Evolutionary conservation across 2,113 vertebrate species (phyloP), one percentile per base, ranked within the genome.

Genomic region (Acrocephalus arundinaceus): DNA sequence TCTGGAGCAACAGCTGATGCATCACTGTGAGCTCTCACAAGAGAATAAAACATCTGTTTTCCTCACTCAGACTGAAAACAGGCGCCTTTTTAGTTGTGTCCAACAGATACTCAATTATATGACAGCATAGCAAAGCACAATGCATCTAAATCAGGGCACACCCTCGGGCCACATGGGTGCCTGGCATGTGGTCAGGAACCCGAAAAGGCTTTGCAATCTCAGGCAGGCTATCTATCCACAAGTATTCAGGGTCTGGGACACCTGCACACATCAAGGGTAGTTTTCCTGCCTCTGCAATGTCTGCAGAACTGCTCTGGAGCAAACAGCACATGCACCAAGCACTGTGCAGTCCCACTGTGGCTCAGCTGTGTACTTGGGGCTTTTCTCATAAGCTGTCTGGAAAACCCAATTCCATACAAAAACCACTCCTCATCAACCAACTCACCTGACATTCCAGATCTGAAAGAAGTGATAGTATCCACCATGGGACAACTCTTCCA

Each of bases 1-100:
- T 75, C n/a, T 37, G 37, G 33, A 30, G 28, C 13, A 52, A 92
- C 96, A 97, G 97, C 96, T 96, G 95, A 92, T 57, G 37, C 73
- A 63, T 61, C 51, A 3, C 12, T 78, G 46, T 54, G 72, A 85
- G 85, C 87, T 83, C 91, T 84, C 75, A 70, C 55, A 65, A 77
- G 81, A 92, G 90, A 90, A 57, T 24, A 62, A 77, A 85, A 93
- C 70, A 87, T 90, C 86, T 93, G 93, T 67, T 94, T 94, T 86
- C 77, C 62, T 85, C 57, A 31, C 87, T 91, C 93, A 67, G 71
- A 77, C 73, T 93, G 85, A 72, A 87, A 85, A 84, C 96, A 93
- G 71, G 43, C 0, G 5, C 55, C 85, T 83, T 74, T 87, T 92
- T 18, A 89, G 55, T 28, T 43, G 55, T 62, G 81, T 80, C 78